Evolutionary conservation across 2,888 invertebrate species (phyloP).

Genomic region (Heliconius aoede): DNA sequence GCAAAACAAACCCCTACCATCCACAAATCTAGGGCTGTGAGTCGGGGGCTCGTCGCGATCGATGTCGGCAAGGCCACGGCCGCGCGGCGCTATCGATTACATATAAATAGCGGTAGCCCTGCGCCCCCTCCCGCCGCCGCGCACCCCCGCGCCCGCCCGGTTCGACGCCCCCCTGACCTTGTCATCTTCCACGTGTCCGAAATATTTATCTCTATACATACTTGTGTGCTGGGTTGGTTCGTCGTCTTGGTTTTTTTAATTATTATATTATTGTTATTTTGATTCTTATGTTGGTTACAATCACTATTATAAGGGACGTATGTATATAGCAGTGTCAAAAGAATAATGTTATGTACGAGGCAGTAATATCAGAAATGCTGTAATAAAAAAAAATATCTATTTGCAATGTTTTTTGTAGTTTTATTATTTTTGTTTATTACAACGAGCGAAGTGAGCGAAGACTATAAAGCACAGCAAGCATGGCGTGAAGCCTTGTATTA

Average conservation of each 20-base stretch:
- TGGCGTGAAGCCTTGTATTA: no score
- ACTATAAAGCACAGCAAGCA: no score
- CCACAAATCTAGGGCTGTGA: slow-evolving; percentile 44
- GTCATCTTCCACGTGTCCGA: slow-evolving; percentile 58
- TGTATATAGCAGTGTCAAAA: no score
- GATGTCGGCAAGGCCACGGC: slow-evolving; percentile 80
- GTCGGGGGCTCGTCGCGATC: slow-evolving; percentile 76
- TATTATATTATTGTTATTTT: no score
- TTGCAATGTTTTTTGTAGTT: no score
- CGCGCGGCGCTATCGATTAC: slow-evolving; percentile 74
- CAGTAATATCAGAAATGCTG: no score
- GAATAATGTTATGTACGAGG: no score
- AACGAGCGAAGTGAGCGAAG: no score
- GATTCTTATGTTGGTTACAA: neutral
- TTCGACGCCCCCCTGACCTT: slow-evolving; percentile 68
- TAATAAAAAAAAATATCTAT: no score
- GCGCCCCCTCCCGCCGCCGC: slow-evolving; percentile 44
- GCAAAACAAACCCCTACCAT: slow-evolving; percentile 24
- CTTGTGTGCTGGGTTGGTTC: neutral
- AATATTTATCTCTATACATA: slow-evolving; percentile 31
- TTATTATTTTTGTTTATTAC: no score
- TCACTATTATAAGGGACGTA: no score
- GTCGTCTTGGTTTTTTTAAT: neutral
- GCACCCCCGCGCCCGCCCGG: slow-evolving; percentile 53
- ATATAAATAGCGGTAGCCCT: slow-evolving; percentile 78